A percentile compares a stretch with the other conserved stretches of the same genome.
Conservation (phyloP, 2,797 vertebrate genomes). For the Schizopygopsis malacanthus region DNA sequence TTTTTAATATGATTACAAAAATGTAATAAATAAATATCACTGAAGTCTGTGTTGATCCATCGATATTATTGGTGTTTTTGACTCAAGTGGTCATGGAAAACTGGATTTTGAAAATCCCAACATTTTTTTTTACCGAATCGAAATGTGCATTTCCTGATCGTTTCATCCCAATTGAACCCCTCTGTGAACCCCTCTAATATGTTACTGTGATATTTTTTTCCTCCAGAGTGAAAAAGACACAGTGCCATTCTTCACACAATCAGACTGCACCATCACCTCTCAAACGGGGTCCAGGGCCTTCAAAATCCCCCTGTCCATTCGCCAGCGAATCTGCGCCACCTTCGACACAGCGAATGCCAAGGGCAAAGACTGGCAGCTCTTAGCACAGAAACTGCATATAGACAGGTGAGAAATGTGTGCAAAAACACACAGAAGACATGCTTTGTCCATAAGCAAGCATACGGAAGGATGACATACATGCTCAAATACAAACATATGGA, state of each 20-base stretch:
- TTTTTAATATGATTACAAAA: background rate
- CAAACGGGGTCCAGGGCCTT: slow-evolving; percentile 92
- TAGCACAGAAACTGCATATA: slow-evolving; percentile 93
- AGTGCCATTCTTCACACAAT: slow-evolving; percentile 86
- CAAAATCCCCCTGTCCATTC: slow-evolving; percentile 94
- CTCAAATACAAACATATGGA: slow-evolving; percentile 36
- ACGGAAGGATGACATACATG: background rate
- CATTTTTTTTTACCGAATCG: background rate
- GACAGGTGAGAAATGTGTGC: slow-evolving; percentile 81
- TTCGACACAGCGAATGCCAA: slow-evolving; percentile 92
- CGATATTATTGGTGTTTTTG: background rate
- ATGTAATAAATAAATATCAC: background rate
- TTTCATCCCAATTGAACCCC: background rate
- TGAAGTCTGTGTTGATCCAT: background rate
- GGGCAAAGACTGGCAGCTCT: slow-evolving; percentile 97
- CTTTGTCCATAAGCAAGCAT: background rate
- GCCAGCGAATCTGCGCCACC: slow-evolving; percentile 93
- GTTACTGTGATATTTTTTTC: background rate
- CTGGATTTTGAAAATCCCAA: background rate
- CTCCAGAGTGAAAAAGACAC: slow-evolving; percentile 86
- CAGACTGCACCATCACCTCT: slow-evolving; percentile 86
- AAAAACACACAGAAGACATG: background rate
- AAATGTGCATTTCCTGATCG: background rate
- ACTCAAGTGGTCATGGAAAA: background rate
- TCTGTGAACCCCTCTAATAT: slow-evolving; percentile 4